These are phyloP conservation scores for Peromyscus maniculatus DNA, from an alignment of 2,113 vertebrate species.

Conservation along the genomic window DNA sequence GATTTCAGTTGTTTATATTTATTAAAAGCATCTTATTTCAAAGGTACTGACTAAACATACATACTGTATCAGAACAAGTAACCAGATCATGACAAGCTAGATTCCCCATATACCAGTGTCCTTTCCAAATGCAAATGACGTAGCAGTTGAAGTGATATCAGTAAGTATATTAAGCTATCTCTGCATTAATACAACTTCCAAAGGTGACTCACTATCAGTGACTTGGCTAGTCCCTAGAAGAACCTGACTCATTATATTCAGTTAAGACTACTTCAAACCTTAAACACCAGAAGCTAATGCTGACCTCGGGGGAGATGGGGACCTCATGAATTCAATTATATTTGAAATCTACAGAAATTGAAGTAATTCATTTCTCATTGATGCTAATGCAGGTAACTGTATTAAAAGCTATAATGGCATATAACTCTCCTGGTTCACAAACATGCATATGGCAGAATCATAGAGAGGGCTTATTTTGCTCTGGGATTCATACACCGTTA, in stretches of 20 bases:
- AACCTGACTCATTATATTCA: constrained; percentile 44
- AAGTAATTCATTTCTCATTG: constrained; percentile 45
- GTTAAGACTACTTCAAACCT: constrained; percentile 39
- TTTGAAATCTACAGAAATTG: constrained; percentile 57
- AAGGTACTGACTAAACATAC: not conserved
- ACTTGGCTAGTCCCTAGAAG: constrained; percentile 50
- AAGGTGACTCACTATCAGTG: constrained; percentile 35
- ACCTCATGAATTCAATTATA: not conserved
- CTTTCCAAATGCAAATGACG: constrained; percentile 58
- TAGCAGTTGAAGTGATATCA: constrained; percentile 61
- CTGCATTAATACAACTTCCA: constrained; percentile 64
- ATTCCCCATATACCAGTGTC: constrained; percentile 5
- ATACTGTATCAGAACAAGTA: constrained; percentile 11
- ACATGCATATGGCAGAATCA: constrained; percentile 20
- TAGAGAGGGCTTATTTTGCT: constrained; percentile 57
- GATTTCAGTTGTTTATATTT: constrained; percentile 9
- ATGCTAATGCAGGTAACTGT: not conserved
- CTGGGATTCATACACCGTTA: constrained; percentile 70
- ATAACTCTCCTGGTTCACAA: constrained; percentile 66
- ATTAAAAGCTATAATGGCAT: constrained; percentile 7
- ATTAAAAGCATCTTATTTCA: constrained; percentile 43
- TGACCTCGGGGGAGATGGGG: not conserved
- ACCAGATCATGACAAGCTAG: not conserved
- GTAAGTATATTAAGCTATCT: constrained; percentile 31
- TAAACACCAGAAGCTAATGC: constrained; percentile 43